Percentiles rank a stretch among this genome's conserved stretches.
These are phyloP conservation scores for Homalodisca vitripennis DNA, from an alignment of 1,140 invertebrate species.

Conservation along the genomic window DNA sequence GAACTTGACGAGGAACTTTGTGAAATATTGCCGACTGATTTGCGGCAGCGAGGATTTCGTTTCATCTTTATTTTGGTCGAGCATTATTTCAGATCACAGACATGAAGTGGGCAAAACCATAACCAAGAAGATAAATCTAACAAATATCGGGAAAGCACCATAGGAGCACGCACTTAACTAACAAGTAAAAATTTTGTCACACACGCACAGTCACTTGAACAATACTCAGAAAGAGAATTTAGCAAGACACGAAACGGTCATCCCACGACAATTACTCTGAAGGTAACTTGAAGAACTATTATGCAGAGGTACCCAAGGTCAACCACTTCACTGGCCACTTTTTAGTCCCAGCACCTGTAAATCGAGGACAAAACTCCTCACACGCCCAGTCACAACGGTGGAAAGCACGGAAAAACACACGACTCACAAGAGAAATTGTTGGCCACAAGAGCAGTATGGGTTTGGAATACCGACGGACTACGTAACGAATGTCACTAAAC, in stretches of 20 bases:
- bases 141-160: no score
- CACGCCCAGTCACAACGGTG: background rate
- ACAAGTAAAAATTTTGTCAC: no score
- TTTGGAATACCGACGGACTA: background rate
- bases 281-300: background rate
- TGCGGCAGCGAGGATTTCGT: conserved; percentile 10
- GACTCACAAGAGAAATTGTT: conserved; percentile 13
- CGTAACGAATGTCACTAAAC: conserved; percentile 12
- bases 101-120: no score
- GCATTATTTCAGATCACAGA: conserved; percentile 2
- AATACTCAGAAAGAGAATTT: background rate
- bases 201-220: no score
- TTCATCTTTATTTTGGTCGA: conserved; percentile 27
- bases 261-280: background rate
- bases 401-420: background rate
- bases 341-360: background rate
- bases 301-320: background rate
- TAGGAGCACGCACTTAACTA: no score
- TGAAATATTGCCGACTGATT: conserved; percentile 23
- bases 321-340: background rate
- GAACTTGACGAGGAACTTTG: conserved; percentile 29
- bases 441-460: background rate
- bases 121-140: no score
- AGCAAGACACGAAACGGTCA: background rate
- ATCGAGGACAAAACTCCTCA: background rate